Base-by-base conservation (phyloP, 2,113 vertebrate genomes). In the Haliaeetus leucogaster region DNA sequence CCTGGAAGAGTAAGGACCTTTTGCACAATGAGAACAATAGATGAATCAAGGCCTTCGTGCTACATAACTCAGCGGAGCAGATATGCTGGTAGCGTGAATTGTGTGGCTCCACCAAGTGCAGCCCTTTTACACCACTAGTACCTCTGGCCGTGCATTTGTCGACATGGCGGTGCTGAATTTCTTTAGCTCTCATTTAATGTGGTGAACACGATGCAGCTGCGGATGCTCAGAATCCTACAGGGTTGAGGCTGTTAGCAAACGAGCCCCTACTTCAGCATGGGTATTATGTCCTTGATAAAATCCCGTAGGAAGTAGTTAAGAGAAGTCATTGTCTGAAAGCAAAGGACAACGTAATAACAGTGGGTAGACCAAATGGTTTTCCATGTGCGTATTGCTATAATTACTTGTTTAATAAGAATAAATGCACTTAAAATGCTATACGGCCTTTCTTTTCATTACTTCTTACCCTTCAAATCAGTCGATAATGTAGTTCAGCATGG, bases 1-100 rank as follows among this genome's bases (percentile, higher is more conserved):
- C 97, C 94, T 97, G 97, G 96, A 97, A 97, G 95, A 95, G 91
- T 96, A 74, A 85, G 82, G 93, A 95, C 95, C 93, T 96, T 95
- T 95, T 77, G 89, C 93, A 95, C 94, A 96, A 70, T 91, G 82
- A 95, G 85, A 97, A 97, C 96, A 97, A 97, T 97, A 95, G 93
- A 94, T 97, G 95, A 95, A 95, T 96, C 96, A 96, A 97, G 94
- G 93, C 84, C 94, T 92, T 62, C 3, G 19, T 55, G 71, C 84
- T 94, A 3, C 53, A 9, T 85, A 89, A 88, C 2, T 14, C 79
- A 23, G 45, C 5, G 7, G 79, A 80, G 61, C 83, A 76, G 83
- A 80, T 62, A 19, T 4, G 2, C 58, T 61, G 70, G 81, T 63
- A 25, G 56, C 7, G 1, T 11, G 48, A 12, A 23, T 89, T 5